Base-by-base conservation (phyloP, 1,140 invertebrate genomes). In the Pogonus chalceus region DNA sequence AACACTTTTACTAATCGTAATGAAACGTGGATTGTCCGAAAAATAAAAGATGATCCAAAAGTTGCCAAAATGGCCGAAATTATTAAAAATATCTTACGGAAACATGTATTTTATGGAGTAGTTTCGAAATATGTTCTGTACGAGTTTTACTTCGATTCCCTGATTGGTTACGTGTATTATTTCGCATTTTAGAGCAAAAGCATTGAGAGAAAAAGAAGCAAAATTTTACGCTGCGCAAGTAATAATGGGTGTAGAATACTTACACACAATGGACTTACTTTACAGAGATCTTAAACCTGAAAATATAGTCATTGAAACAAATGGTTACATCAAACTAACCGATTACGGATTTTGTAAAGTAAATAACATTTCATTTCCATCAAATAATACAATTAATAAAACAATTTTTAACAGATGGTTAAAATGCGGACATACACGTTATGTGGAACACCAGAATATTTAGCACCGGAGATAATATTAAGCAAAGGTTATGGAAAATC, bases 401-500 rank as follows among this genome's bases (percentile, higher is more conserved):
- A n/a, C n/a, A n/a, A n/a, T n/a, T n/a, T n/a, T n/a, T n/a, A n/a
- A n/a, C 26, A 43, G 37, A 4, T 43, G 18, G 9, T 43, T 10
- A 43, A 43, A 43, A 43, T 18, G 7, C 7, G 93, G 60, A 96
- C 94, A 0, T 95, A 90, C 84, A 96, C 94, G 0, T 68, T 98
- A 22, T 98, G 95, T 72, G 95, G 94, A 1, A 98, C 95, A 0
- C 94, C 94, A 0, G 93, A 98, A 71, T 98, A 98, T 73, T 71
- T 98, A 43, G 92, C 93, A 0, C 93, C 94, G 0, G 96, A 99
- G 74, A 98, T 99, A 54, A 98, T 98, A 66, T 81, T 98, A 58
- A 91, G 89, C 63, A 90, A 91, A 70, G 96, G 96, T 51, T 99
- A 99, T 73, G 98, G 98, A 73, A 97, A 96, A 76, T 96, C 96